Percentiles rank a stretch among this genome's conserved stretches.
Conservation (phyloP, 23 tunicate genomes). For the Pegea sp. region DNA sequence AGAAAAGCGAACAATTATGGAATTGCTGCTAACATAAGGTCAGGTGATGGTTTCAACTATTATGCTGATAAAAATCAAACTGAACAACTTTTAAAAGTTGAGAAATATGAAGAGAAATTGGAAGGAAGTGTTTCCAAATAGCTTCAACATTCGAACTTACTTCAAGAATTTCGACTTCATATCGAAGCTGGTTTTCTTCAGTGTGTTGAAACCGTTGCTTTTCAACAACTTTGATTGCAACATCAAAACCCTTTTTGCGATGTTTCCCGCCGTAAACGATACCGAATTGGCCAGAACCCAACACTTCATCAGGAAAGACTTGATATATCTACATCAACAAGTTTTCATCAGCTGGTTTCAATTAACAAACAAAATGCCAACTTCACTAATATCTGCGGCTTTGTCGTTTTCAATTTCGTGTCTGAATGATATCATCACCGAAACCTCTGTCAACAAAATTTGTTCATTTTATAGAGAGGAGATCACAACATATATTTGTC, state of each 20-base stretch:
- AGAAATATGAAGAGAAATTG: background rate
- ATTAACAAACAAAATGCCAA: conserved; percentile 2
- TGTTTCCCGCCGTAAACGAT: conserved; percentile 98
- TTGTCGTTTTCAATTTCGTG: conserved; percentile 42
- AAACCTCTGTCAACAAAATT: conserved; percentile 45
- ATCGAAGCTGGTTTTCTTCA: conserved; percentile 83
- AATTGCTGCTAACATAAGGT: background rate
- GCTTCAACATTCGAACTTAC: conserved; percentile 13
- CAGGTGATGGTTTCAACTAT: background rate
- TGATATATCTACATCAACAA: conserved; percentile 33
- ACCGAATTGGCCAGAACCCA: conserved; percentile 99
- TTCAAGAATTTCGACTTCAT: conserved; percentile 97
- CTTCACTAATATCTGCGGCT: conserved; percentile 79
- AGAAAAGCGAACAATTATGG: background rate
- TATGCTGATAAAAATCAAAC: background rate
- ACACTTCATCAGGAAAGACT: conserved; percentile 93
- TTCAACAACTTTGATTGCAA: conserved; percentile 94
- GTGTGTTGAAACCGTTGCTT: conserved; percentile 87
- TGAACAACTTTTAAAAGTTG: background rate
- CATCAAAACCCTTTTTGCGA: conserved; percentile 62
- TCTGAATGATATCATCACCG: conserved; percentile 76
- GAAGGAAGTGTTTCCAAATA: background rate
- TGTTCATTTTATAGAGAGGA: too few species aligned
- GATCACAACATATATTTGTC: too few species aligned
- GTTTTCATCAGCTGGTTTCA: background rate